phyloP scores from a whole-genome alignment of 2,113 vertebrate genomes.

The Corapipo altera region DNA sequence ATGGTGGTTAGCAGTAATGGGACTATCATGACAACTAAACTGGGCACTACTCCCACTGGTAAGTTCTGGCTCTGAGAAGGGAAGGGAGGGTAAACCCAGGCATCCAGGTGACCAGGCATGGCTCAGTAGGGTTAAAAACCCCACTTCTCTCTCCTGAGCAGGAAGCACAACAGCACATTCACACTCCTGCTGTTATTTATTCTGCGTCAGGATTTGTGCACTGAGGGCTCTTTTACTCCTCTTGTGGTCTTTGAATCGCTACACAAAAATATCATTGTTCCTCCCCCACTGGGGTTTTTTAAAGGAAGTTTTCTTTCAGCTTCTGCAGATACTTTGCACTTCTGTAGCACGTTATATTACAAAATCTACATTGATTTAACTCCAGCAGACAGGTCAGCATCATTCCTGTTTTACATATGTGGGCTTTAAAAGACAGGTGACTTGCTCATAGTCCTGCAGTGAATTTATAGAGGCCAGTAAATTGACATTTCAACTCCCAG shows the following conservation, averaged over 20 bases:
- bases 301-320: not conserved
- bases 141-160: not conserved
- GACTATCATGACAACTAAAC: constrained; percentile 97
- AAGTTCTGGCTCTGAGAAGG: constrained; percentile 62
- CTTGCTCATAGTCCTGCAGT: constrained; percentile 41
- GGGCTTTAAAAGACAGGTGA: not conserved
- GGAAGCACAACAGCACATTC: not conserved
- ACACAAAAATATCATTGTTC: not conserved
- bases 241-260: not conserved
- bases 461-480: not conserved
- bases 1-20: constrained; percentile 99
- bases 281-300: not conserved
- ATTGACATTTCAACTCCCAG: not conserved
- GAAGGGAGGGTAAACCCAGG: constrained; percentile 59
- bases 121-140: not conserved
- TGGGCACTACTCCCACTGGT: constrained; percentile 95
- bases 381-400: not conserved
- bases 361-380: not conserved
- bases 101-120: not conserved
- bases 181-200: not conserved
- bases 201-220: not conserved
- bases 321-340: constrained; percentile 47
- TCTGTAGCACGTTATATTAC: not conserved
- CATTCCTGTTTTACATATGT: not conserved
- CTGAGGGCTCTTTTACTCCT: not conserved